Percentiles rank a stretch among this genome's conserved stretches.
Conservation (phyloP, 1,140 invertebrate genomes). For the Teleopsis dalmanni region DNA sequence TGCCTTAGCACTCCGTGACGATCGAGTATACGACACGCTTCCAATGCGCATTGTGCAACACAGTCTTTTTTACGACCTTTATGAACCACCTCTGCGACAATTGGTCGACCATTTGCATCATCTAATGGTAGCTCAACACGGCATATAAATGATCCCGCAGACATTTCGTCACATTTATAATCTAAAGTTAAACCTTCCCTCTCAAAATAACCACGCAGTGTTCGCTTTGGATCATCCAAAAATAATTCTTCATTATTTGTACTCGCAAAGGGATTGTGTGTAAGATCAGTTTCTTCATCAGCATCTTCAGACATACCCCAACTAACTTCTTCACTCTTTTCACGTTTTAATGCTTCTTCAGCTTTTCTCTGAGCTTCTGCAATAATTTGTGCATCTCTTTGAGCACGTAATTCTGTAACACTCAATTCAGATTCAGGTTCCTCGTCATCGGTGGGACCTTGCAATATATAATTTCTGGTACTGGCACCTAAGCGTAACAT, state of each 20-base stretch:
- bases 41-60: conserved; percentile 84
- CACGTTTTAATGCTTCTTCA: conserved; percentile 50
- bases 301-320: conserved; percentile 94
- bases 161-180: conserved; percentile 77
- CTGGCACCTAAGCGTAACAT: conserved; percentile 89
- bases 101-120: conserved; percentile 59
- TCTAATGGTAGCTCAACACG: conserved; percentile 70
- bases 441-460: conserved; percentile 76
- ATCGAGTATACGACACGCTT: conserved; percentile 89
- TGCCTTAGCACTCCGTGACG: conserved; percentile 69
- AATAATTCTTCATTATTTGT: conserved; percentile 80
- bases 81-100: conserved; percentile 77
- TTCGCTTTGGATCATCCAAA: conserved; percentile 92
- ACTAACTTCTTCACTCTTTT: conserved; percentile 64
- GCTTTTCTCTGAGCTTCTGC: conserved; percentile 48
- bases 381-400: conserved; percentile 44
- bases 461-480: conserved; percentile 72
- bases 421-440: conserved; percentile 78
- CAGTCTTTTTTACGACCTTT: conserved; percentile 93
- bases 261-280: conserved; percentile 75
- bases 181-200: conserved; percentile 81
- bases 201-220: conserved; percentile 89
- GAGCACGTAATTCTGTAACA: conserved; percentile 70
- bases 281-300: conserved; percentile 72
- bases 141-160: conserved; percentile 66